Evolutionary conservation across 2,797 vertebrate species (phyloP), one percentile per base, ranked within the genome.

Genomic region (Arrhamphus sclerolepis): DNA sequence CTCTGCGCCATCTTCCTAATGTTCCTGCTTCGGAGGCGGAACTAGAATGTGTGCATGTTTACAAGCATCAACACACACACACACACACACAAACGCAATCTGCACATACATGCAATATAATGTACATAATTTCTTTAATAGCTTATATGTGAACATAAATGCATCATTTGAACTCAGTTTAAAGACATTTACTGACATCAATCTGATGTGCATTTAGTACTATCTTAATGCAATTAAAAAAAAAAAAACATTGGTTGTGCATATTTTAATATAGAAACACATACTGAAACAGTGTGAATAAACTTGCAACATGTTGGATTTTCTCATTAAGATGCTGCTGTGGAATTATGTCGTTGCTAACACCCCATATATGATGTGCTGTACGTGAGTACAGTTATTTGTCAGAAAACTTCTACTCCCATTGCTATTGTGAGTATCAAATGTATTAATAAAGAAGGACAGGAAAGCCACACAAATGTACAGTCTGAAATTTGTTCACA

Each of bases 1-100:
- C 92, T 93, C 77, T 90, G 93, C 46, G 94, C 95, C 2, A 68
- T 96, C 53, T 93, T 99, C 38, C 91, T 98, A 10, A 93, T 93
- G 91, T 89, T 97, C 63, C 93, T 96, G 66, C 92, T 97, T 62
- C 89, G 87, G 75, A 90, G 89, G 56, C 89, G 85, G 9, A 87
- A 83, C 84, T 97, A 93, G 74, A 40, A 49, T n/a, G 49, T 48
- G 67, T 80, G 70, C 11, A 11, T 34, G 31, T 80, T 75, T 67
- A 71, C 62, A 75, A 40, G 34, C 46, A 49, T 19, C 74, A 48
- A 46, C 52, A 72, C 29, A 14, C 44, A 40, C 29, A 34, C 29
- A 10, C 7, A 31, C 29, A 31, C 29, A 31, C 29, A 28, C 7
- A n/a, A n/a, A 28, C 29, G 10, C 31, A 31, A 20, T 46, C 18